Evolutionary conservation across 1,140 invertebrate genomes (phyloP), one percentile per base, ranked within the genome.

Genomic region (Sycophila sp.): DNA sequence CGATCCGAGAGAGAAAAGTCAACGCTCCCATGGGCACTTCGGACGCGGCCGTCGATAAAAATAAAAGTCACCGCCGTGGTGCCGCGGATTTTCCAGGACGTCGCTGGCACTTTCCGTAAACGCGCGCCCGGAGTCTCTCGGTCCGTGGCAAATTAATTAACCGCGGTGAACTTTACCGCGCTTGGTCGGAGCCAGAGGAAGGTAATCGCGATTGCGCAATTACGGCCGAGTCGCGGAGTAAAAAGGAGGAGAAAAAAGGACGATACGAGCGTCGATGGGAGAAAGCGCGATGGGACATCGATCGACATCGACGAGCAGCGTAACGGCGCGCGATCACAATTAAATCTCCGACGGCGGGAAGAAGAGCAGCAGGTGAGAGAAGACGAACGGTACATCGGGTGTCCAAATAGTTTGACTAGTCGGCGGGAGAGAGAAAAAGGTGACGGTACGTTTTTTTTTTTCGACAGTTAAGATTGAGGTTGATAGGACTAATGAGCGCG

Each of bases 131-230:
- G 13, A 40, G 13, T 4, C 2, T 2, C n/a, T 4, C 24, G 7
- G n/a, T n/a, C n/a, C 36, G 34, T 68, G 53, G 8, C 26, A 45
- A 63, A 70, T 70, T 63, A 63, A 70, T 70, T 70, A 70, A 34
- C 49, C n/a, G 49, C n/a, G n/a, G 26, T 11, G 10, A 30, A 53
- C 32, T 51, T 53, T 40, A 11, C 26, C n/a, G 17, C 11, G 7
- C n/a, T 17, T 24, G 28, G 10, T 13, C 1, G 11, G 13, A 51
- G 22, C n/a, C 10, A 4, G n/a, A 49, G 28, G n/a, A 58, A 32
- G 4, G 34, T 51, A 60, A 60, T 69, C 42, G 56, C 45, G 42
- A 69, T 69, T 69, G 66, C 45, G 40, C 56, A 69, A 69, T 69
- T 69, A 69, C 45, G 2, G 38, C n/a, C 17, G 40, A 26, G 6